Percentiles rank a stretch among this genome's conserved stretches.
Evolutionary conservation across 2,888 invertebrate species (phyloP).

Genomic region (Vandiemenella viatica): DNA sequence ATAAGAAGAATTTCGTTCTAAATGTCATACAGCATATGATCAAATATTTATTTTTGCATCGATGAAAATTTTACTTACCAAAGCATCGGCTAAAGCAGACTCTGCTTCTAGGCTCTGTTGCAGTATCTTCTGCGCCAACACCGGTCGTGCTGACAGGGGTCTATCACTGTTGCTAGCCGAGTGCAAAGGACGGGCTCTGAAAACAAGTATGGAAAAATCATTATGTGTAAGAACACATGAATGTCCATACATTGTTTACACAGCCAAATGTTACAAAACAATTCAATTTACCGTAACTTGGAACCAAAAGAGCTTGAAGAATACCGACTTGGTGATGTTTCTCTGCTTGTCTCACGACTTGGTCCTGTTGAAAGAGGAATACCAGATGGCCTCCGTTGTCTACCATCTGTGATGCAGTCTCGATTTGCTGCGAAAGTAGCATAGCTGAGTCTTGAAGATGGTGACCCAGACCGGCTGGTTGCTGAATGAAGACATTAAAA

Average conservation of each 20-base stretch:
- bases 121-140: constrained; percentile 67
- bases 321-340: constrained; percentile 31
- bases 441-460: constrained; percentile 70
- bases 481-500: constrained; percentile 39
- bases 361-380: constrained; percentile 18
- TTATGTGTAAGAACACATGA: no score
- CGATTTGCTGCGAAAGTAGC: constrained; percentile 39
- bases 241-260: no score
- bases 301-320: constrained; percentile 19
- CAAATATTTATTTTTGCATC: no score
- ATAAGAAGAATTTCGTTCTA: no score
- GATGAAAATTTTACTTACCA: no score
- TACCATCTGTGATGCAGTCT: not conserved
- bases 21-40: no score
- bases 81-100: constrained; percentile 58
- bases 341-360: constrained; percentile 23
- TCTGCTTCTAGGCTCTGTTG: constrained; percentile 82
- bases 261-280: no score
- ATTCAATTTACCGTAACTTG: constrained; percentile 20
- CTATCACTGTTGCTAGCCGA: not conserved
- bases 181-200: not conserved
- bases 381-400: constrained; percentile 15
- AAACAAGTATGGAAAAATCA: no score
- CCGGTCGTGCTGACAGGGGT: constrained; percentile 31
- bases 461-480: constrained; percentile 84